These are phyloP conservation scores for Heliconius erato DNA, from an alignment of 2,888 invertebrate genomes.

Conservation along the genomic window DNA sequence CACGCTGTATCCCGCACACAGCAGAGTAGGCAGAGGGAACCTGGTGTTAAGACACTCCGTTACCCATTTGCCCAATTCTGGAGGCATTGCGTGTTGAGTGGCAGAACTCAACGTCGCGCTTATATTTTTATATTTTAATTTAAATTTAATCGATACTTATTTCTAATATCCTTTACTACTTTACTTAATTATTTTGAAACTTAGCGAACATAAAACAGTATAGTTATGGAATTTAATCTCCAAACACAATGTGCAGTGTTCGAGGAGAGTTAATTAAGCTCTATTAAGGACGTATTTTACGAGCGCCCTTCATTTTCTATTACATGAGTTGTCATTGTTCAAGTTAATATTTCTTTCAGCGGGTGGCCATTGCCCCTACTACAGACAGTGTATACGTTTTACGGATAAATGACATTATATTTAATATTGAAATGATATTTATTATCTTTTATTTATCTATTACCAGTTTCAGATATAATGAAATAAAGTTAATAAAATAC, in stretches of 20 bases:
- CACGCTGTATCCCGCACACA: too few relatives aligned
- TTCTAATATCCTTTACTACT: background rate
- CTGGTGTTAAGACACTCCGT: too few relatives aligned
- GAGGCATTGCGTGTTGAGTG: too few relatives aligned
- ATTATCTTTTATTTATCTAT: too few relatives aligned
- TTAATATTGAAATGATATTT: background rate
- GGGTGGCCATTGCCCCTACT: conserved; percentile 54
- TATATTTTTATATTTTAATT: too few relatives aligned
- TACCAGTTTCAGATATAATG: too few relatives aligned
- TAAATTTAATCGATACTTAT: background rate
- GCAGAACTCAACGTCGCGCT: too few relatives aligned
- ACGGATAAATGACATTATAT: background rate
- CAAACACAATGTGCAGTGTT: conserved; percentile 14
- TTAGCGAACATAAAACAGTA: background rate
- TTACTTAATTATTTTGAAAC: background rate
- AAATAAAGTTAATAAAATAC: too few relatives aligned
- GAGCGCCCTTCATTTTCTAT: conserved; percentile 51
- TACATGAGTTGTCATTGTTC: conserved; percentile 56
- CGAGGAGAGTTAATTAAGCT: conserved; percentile 37
- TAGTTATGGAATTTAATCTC: conserved; percentile 19
- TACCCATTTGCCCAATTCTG: too few relatives aligned
- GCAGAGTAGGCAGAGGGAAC: too few relatives aligned
- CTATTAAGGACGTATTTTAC: conserved; percentile 43
- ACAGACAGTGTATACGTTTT: background rate
- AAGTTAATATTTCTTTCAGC: conserved; percentile 46